These are phyloP conservation scores for Plectropomus leopardus DNA, from an alignment of 2,113 vertebrate species.

Conservation along the genomic window DNA sequence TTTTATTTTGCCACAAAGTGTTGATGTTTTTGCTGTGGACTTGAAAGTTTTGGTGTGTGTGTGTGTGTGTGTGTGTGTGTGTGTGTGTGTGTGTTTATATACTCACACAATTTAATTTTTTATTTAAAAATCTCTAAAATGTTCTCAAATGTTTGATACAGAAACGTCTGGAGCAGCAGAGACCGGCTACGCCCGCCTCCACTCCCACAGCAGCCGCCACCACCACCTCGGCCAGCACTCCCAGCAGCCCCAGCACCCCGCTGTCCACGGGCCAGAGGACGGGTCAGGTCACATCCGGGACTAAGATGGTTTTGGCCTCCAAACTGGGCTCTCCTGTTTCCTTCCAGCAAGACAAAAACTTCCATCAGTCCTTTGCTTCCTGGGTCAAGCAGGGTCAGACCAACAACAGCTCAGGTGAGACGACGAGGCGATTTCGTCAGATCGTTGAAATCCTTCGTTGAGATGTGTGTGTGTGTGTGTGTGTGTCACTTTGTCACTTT, in stretches of 20 bases:
- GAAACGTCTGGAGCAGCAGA: slow-evolving; percentile 96
- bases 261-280: slow-evolving; percentile 87
- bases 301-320: slow-evolving; percentile 94
- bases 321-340: slow-evolving; percentile 95
- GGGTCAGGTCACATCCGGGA: slow-evolving; percentile 88
- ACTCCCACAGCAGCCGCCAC: slow-evolving; percentile 20
- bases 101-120: no score
- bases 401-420: slow-evolving; percentile 88
- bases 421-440: neutral
- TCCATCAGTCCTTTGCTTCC: slow-evolving; percentile 97
- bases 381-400: slow-evolving; percentile 98
- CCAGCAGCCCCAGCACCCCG: slow-evolving; percentile 79
- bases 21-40: no score
- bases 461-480: neutral
- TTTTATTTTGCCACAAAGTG: no score
- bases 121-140: no score
- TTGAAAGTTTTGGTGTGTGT: no score
- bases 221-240: slow-evolving; percentile 74
- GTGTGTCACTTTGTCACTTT: no score
- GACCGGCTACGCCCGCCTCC: slow-evolving; percentile 75
- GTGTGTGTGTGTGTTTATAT: no score
- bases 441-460: neutral
- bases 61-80: no score
- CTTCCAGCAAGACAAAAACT: slow-evolving; percentile 98
- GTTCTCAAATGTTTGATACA: slow-evolving; percentile 56